Evolutionary conservation across 2,113 vertebrate species (phyloP).

Genomic region (Atherinomorus stipes): DNA sequence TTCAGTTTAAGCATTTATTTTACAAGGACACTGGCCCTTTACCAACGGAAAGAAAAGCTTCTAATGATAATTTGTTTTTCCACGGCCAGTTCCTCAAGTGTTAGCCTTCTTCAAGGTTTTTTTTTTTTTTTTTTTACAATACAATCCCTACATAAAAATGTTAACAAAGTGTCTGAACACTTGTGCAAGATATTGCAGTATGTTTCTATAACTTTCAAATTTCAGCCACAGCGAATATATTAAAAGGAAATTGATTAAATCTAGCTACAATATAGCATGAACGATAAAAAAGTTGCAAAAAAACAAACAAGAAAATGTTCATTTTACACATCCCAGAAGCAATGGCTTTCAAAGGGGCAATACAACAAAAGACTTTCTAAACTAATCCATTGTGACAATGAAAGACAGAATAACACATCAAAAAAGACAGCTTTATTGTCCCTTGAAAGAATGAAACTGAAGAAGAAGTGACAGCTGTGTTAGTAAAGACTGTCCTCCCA

Average conservation of each 20-base stretch:
- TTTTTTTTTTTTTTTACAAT: too few relatives aligned
- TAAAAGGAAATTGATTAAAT: too few relatives aligned
- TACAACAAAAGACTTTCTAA: constrained; percentile 10
- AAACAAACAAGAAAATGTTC: too few relatives aligned
- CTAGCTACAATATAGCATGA: not conserved
- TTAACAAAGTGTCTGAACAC: not conserved
- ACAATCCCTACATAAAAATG: not conserved
- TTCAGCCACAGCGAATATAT: too few relatives aligned
- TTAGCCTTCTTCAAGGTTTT: too few relatives aligned
- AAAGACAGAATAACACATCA: constrained; percentile 33
- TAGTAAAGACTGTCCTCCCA: constrained; percentile 19
- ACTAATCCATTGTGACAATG: constrained; percentile 20
- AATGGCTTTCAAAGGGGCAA: not conserved
- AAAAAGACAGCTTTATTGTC: constrained; percentile 24
- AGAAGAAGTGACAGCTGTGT: constrained; percentile 17
- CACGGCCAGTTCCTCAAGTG: too few relatives aligned
- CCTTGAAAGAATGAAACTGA: constrained; percentile 11
- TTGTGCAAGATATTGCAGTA: not conserved
- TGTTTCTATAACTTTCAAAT: too few relatives aligned
- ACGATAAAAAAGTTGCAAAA: not conserved
- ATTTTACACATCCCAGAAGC: not conserved
- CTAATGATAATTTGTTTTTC: too few relatives aligned
- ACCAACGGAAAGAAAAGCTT: too few relatives aligned
- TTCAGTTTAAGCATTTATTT: not conserved
- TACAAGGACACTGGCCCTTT: too few relatives aligned